Evolutionary conservation across 2,797 vertebrate genomes (phyloP), one percentile per base, ranked within the genome.

Genomic region (Hyperoplus immaculatus): DNA sequence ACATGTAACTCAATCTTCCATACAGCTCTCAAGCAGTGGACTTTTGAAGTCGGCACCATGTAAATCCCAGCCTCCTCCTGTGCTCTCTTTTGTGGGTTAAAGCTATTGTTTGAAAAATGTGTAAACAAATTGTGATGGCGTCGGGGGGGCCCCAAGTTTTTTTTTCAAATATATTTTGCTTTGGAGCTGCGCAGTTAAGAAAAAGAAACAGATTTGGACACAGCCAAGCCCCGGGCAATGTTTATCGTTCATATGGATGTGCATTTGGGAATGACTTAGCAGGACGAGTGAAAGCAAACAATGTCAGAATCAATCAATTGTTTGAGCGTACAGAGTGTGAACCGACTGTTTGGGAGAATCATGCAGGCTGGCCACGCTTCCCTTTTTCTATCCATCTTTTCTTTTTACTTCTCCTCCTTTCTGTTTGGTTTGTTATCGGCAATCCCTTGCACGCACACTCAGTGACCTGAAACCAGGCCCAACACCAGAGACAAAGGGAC

Each of bases 191-290:
- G 21, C 16, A 29, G 76, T 16, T 66, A 75, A 73, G 49, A 75
- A 75, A 68, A 75, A 73, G 49, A 75, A 75, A 83, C 80, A 16
- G 61, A 78, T 82, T 80, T 73, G 78, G 81, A 85, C 78, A 74
- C 81, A 15, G 8, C 21, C 9, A 58, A 41, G 89, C 89, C 82
- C 42, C 8, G 3, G 83, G 84, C 78, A 29, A 36, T 77, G 86
- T 90, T 93, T 90, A 82, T 83, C 69, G 75, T 75, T 83, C 67
- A 42, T 77, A 64, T 77, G 21, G 65, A 77, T 51, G 67, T 54
- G 39, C 72, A 72, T 65, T 65, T 56, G 7, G 70, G 66, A 66
- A 67, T n/a, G 64, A 39, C 66, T 85, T 10, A 18, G 61, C 14
- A 49, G 56, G 14, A 42, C 38, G 57, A 59, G 29, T 29, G 9